Evolutionary conservation across 2,888 invertebrate genomes (phyloP).

Genomic region (Mactromeris polynyma): DNA sequence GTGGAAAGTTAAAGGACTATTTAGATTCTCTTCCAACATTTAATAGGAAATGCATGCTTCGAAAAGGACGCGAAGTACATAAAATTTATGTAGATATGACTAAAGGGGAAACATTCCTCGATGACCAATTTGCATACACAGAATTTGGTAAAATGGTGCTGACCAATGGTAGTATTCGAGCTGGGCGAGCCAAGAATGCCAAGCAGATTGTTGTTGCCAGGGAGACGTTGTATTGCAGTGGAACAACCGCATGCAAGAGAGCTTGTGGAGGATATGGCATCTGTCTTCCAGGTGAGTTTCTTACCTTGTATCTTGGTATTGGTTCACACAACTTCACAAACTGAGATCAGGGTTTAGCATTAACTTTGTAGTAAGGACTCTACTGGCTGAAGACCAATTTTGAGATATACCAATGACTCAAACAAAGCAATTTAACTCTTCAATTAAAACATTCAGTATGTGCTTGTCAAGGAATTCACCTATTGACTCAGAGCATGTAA

Average conservation of each 20-base stretch:
- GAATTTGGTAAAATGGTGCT: conserved; percentile 83
- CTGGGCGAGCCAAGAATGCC: conserved; percentile 82
- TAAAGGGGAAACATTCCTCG: conserved; percentile 82
- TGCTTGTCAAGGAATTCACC: no score
- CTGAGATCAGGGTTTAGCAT: neutral
- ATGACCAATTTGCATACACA: conserved; percentile 82
- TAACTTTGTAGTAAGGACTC: neutral
- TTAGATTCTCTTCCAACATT: conserved; percentile 80
- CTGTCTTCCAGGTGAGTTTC: conserved; percentile 78
- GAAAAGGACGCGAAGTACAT: conserved; percentile 83
- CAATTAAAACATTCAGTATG: no score
- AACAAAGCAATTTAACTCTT: no score
- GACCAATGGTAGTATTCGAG: conserved; percentile 81
- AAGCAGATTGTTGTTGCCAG: conserved; percentile 83
- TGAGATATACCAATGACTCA: no score
- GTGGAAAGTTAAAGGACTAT: conserved; percentile 79
- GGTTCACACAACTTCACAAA: neutral
- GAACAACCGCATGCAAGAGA: conserved; percentile 80
- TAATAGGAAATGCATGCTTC: conserved; percentile 81
- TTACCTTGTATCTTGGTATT: neutral
- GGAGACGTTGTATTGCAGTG: conserved; percentile 83
- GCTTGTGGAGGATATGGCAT: conserved; percentile 82
- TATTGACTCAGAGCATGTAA: no score
- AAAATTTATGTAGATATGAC: conserved; percentile 82
- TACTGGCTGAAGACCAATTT: no score